Base-by-base conservation (phyloP, 2,113 vertebrate species). In the Elachura formosa region DNA sequence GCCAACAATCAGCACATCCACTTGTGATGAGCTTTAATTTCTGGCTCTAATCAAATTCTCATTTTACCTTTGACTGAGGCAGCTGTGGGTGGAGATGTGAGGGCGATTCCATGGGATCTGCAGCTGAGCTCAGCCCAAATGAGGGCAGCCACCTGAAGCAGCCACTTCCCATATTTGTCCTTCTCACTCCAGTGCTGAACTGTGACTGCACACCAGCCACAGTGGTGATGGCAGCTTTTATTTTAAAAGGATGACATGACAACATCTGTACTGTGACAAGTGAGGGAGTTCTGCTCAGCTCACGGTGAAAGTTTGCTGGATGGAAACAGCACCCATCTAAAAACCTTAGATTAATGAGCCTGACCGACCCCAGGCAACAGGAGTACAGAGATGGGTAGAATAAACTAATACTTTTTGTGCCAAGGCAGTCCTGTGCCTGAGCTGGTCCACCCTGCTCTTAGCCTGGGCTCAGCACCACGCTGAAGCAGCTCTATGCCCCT, bases 351-450 rank as follows among this genome's bases (percentile, higher is more conserved):
- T 15, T 22, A 69, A 58, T 4, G 28, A 93, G 52, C 31, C 80
- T 41, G 73, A 75, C 24, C 56, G 73, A 75, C 24, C 56, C 20
- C 28, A 56, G 56, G 40, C 21, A 40, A 43, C 2, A 1, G 0
- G 6, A 87, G 51, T 11, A 21, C 16, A 64, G 36, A 34, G 66
- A 7, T 1, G 11, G 20, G 40, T 25, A 24, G 10, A 67, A 51
- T 18, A 29, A 54, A 40, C 3, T 11, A 43, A 33, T 45, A 38
- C 11, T 48, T 64, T 21, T 68, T 13, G 36, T 49, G 73, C 80
- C 52, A 5, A n/a, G 0, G 1, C 59, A 61, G 69, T 31, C 46
- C 52, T 11, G 26, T 15, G n/a, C 15, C 64, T 0, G 6, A 18
- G 36, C 49, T 52, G 31, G 40, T 14, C 64, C 25, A 43, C 7